Conservation (phyloP, 2,888 invertebrate species). For the Tryphoninae sp. region DNA sequence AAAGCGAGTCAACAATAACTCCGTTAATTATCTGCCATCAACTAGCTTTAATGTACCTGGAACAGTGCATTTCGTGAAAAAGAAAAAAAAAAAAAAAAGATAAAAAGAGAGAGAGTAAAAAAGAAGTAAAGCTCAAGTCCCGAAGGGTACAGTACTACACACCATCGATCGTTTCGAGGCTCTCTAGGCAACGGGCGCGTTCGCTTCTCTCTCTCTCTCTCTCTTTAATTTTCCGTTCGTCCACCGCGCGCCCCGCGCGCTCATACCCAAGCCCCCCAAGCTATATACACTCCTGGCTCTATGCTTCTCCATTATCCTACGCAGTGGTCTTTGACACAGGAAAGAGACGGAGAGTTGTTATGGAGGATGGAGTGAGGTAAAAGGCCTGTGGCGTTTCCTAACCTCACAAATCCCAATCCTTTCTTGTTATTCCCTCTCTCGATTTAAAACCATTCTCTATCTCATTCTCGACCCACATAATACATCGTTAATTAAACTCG, state of each 20-base stretch:
- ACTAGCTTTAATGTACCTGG: slow-evolving; percentile 44
- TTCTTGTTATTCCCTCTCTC: background rate
- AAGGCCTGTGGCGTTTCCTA: background rate
- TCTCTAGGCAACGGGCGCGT: slow-evolving; percentile 64
- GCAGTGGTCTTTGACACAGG: slow-evolving; percentile 55
- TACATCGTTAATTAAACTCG: slow-evolving; percentile 61
- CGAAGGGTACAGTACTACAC: slow-evolving; percentile 72
- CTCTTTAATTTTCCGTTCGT: slow-evolving; percentile 35
- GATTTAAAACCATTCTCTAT: background rate
- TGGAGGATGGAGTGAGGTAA: background rate
- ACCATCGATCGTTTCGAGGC: slow-evolving; percentile 74
- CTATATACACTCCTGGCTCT: slow-evolving; percentile 29
- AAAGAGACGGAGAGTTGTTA: background rate
- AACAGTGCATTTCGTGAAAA: slow-evolving; percentile 40
- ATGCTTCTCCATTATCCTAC: slow-evolving; percentile 59
- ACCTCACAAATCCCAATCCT: background rate
- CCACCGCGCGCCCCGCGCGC: slow-evolving; percentile 4
- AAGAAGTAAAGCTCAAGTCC: slow-evolving; percentile 34
- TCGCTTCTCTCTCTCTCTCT: slow-evolving; percentile 7
- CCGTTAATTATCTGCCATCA: slow-evolving; percentile 47
- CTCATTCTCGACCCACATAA: slow-evolving; percentile 60
- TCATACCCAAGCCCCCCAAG: slow-evolving; percentile 5
- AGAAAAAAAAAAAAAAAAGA: background rate
- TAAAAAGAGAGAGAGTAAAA: slow-evolving; percentile 16
- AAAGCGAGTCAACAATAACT: slow-evolving; percentile 38